A percentile compares a stretch with the other conserved stretches of the same genome.
Conservation (phyloP, 2,888 invertebrate species). For the Pilophorus perplexus region DNA sequence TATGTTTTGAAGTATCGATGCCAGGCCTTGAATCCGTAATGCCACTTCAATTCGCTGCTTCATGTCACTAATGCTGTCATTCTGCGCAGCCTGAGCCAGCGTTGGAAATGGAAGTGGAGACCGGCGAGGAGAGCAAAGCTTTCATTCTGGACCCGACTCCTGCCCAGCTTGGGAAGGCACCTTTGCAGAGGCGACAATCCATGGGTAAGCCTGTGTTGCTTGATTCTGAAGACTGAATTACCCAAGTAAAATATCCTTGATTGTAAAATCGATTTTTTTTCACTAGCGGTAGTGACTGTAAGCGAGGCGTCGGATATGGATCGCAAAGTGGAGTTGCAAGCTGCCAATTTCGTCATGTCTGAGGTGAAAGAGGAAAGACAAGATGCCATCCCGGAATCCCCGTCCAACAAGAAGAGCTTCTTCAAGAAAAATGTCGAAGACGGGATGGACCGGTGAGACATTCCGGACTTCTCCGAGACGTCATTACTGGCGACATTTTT, state of each 20-base stretch:
- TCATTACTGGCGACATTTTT: not conserved
- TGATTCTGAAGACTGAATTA: not conserved
- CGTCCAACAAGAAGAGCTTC: conserved; percentile 64
- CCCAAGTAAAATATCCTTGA: too few relatives aligned
- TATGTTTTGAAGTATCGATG: too few relatives aligned
- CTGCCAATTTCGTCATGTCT: not conserved
- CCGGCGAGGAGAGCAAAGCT: conserved; percentile 48
- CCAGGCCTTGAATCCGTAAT: too few relatives aligned
- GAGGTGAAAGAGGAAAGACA: conserved; percentile 30
- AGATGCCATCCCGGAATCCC: conserved; percentile 47
- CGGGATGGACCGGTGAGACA: conserved; percentile 80
- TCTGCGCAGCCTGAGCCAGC: conserved; percentile 9
- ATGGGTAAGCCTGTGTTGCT: conserved; percentile 60
- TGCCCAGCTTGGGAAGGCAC: conserved; percentile 87
- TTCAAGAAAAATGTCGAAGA: conserved; percentile 87
- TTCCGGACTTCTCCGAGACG: not conserved
- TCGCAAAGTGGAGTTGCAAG: not conserved
- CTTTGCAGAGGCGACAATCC: conserved; percentile 81
- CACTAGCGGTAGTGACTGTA: conserved; percentile 38
- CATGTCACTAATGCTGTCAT: too few relatives aligned
- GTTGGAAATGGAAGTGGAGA: conserved; percentile 42
- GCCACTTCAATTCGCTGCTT: too few relatives aligned
- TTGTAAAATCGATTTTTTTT: too few relatives aligned
- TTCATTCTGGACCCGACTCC: conserved; percentile 91
- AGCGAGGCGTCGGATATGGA: conserved; percentile 33